phyloP scores from a whole-genome alignment of 2,113 vertebrate genomes.

The crab-eating macaque (Macaca fascicularis) region T2T-MFA8v1.1 NC_088377.1:195616001-195616500 shows the following conservation, averaged over 20 bases:
- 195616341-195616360: background rate
- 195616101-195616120: too few species aligned
- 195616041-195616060: too few species aligned
- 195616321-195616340: background rate
- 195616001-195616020: background rate
- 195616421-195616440: background rate
- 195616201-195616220: background rate
- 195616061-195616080: background rate
- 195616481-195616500: accelerated
- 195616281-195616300: background rate
- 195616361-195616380: background rate
- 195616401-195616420: background rate
- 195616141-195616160: background rate
- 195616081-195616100: accelerated
- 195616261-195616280: background rate
- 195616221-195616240: background rate
- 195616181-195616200: background rate
- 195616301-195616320: background rate
- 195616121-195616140: background rate
- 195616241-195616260: background rate
- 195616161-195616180: background rate
- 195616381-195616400: background rate
- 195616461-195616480: accelerated
- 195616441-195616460: accelerated
- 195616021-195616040: background rate